Conservation (phyloP, 2,888 invertebrate species). For the Rhimphoctona megacephalus region DNA sequence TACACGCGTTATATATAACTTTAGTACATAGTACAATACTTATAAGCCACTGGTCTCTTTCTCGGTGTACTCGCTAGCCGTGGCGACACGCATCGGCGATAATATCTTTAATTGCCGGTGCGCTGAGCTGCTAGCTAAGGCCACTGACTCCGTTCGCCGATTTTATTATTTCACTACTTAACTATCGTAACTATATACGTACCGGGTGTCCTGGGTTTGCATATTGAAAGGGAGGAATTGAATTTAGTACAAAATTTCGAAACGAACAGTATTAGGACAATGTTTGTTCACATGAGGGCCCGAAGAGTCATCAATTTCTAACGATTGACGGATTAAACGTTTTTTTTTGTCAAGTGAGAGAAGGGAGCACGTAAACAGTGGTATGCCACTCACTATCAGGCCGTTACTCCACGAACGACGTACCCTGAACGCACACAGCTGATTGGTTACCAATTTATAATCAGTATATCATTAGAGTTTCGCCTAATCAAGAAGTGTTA, state of each 20-base stretch:
- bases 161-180: constrained; percentile 66
- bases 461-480: background rate
- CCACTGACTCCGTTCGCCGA: constrained; percentile 67
- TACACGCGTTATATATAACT: constrained; percentile 39
- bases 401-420: too few relatives aligned
- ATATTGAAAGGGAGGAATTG: background rate
- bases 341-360: background rate
- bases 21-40: constrained; percentile 47
- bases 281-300: background rate
- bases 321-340: background rate
- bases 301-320: background rate
- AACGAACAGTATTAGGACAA: background rate
- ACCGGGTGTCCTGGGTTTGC: background rate
- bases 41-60: constrained; percentile 56
- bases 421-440: background rate
- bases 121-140: constrained; percentile 64
- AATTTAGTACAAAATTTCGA: background rate
- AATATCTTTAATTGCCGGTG: constrained; percentile 83
- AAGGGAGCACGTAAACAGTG: too few relatives aligned
- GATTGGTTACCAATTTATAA: background rate
- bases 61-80: constrained; percentile 67
- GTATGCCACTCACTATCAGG: too few relatives aligned
- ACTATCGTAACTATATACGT: constrained; percentile 23
- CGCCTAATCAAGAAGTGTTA: background rate
- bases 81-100: constrained; percentile 82